Evolutionary conservation across 2,888 invertebrate genomes (phyloP), one percentile per base, ranked within the genome.

Genomic region (Pherbina coryleti): DNA sequence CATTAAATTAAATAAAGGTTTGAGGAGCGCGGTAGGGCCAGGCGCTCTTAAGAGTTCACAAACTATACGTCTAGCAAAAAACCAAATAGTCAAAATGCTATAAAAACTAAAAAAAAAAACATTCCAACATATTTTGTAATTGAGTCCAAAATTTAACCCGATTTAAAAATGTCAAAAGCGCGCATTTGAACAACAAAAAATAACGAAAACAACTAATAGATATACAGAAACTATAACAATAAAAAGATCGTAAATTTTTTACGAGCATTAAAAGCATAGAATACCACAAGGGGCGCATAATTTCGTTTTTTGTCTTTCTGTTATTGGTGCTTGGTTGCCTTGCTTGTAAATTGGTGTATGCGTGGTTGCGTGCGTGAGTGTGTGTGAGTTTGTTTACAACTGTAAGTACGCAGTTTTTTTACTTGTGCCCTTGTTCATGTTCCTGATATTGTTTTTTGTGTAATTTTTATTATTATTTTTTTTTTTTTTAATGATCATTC

Each of bases 241-340:
- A 69, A 69, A 69, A 69, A 53, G 69, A 69, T 69, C 69, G 69
- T 69, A 69, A 69, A 69, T 17, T 14, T 69, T 69, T 69, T 69
- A 69, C 69, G 69, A 69, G 69, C 69, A 69, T 51, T 49, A 25
- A 69, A 28, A 51, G 69, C 28, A 7, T 44, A 7, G 51, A 69
- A 69, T 69, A 51, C 69, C 69, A 28, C 69, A 28, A 69, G 49
- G 69, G 69, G 69, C 69, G 49, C 69, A 69, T 69, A 51, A 69
- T 69, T 69, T 34, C 28, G 2, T 62, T 28, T 66, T 28, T 28
- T n/a, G n/a, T n/a, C 14, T n/a, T 11, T 66, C 25, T 66, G 19
- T 37, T 19, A 19, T 19, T 55, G 55, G 19, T 28, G 9, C 34
- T 31, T 66, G 55, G 5, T 55, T 3, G 3, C 19, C 19, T 55